These are phyloP conservation scores for Brachionus angularis DNA, from an alignment of 1,140 invertebrate species.

Conservation along the genomic window DNA sequence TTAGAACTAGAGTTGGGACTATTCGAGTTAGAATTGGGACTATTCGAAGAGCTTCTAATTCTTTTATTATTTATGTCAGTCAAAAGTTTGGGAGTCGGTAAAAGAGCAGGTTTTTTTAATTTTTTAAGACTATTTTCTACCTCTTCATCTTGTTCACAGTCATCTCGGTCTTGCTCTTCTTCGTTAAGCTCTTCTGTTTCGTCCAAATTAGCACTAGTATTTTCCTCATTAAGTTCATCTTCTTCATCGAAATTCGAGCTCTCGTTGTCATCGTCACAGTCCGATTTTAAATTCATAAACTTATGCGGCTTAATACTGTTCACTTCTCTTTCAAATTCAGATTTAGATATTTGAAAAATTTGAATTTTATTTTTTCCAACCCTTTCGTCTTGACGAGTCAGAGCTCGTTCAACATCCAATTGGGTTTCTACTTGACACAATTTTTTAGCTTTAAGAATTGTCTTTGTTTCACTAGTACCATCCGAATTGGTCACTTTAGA, in stretches of 20 bases:
- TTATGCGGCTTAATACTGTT: background rate
- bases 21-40: background rate
- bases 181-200: too few relatives aligned
- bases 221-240: too few relatives aligned
- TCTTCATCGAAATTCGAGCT: background rate
- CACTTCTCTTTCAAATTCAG: slow-evolving; percentile 16
- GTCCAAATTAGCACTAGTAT: too few relatives aligned
- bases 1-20: background rate
- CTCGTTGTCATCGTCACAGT: background rate
- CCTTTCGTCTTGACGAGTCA: slow-evolving; percentile 25
- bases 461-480: slow-evolving; percentile 7
- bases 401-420: slow-evolving; percentile 16
- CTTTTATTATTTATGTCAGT: background rate
- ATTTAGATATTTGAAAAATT: slow-evolving; percentile 29
- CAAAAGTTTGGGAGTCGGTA: too few relatives aligned
- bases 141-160: too few relatives aligned
- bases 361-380: slow-evolving; percentile 30
- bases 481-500: slow-evolving; percentile 15
- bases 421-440: slow-evolving; percentile 33
- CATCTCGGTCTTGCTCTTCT: too few relatives aligned
- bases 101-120: background rate
- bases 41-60: background rate
- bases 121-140: too few relatives aligned
- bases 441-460: slow-evolving; percentile 32
- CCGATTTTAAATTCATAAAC: background rate